phyloP scores from a whole-genome alignment of 2,797 vertebrate genomes.

The Leuciscus waleckii region DNA sequence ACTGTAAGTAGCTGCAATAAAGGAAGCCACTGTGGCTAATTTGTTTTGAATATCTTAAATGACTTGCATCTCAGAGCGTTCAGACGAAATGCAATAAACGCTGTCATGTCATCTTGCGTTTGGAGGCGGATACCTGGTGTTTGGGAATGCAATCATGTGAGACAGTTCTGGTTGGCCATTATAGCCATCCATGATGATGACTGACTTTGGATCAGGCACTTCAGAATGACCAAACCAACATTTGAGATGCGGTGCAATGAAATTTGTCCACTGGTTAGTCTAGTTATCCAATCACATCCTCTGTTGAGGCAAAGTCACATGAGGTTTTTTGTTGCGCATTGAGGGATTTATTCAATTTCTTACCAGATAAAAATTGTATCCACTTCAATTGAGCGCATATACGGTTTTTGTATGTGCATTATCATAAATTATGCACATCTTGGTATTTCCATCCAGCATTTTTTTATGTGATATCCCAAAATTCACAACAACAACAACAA shows the following conservation, averaged over 20 bases:
- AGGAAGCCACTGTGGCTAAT: background rate
- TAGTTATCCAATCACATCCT: background rate
- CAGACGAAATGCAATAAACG: background rate
- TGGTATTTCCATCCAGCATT: background rate
- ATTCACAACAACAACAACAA: background rate
- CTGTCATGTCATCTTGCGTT: background rate
- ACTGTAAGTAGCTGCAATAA: background rate
- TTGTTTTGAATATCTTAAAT: background rate
- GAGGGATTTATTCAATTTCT: background rate
- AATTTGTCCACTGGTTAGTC: background rate
- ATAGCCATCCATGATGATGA: background rate
- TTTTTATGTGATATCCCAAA: background rate
- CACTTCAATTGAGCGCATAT: too few species aligned
- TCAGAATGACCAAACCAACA: background rate
- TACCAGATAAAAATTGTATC: background rate
- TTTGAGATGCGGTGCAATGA: background rate
- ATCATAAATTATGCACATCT: background rate
- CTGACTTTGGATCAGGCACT: background rate
- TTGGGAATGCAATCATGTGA: background rate
- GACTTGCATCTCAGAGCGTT: background rate
- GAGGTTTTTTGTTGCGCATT: background rate
- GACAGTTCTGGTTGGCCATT: background rate
- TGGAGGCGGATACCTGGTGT: background rate
- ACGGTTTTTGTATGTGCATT: background rate
- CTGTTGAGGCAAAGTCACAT: background rate